Evolutionary conservation across 1,140 invertebrate species (phyloP).

Genomic region (Pararge aegeria): DNA sequence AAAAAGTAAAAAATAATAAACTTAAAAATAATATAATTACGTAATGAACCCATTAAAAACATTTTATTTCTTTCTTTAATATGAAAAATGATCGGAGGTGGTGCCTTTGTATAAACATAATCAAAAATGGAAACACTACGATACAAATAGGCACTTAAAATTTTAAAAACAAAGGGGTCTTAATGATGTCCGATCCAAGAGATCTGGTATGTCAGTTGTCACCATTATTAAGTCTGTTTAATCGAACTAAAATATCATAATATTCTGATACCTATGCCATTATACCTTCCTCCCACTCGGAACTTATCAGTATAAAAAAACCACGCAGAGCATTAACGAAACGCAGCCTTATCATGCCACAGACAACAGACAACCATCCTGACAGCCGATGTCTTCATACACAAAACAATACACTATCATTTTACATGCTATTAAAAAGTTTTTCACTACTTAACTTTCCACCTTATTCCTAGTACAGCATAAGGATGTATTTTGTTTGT

Average conservation of each 20-base stretch:
- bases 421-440: constrained; percentile 40
- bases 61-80: too few species aligned
- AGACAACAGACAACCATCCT: constrained; percentile 28
- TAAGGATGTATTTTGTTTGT: constrained; percentile 25
- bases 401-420: constrained; percentile 34
- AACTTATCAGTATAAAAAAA: constrained; percentile 30
- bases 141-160: constrained; percentile 9
- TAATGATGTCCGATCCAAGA: constrained; percentile 3
- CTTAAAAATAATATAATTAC: too few species aligned
- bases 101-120: not conserved
- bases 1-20: too few species aligned
- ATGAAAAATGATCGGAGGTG: too few species aligned
- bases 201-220: constrained; percentile 5
- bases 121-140: not conserved
- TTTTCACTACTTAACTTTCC: constrained; percentile 6
- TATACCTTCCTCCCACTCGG: constrained; percentile 33
- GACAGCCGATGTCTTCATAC: constrained; percentile 54
- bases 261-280: constrained; percentile 28
- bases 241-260: constrained; percentile 25
- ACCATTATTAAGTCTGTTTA: constrained; percentile 14
- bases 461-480: not conserved
- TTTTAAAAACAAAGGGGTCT: not conserved
- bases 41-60: too few species aligned
- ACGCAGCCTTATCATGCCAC: constrained; percentile 29
- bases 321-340: constrained; percentile 32